Evolutionary conservation across 2,888 invertebrate species (phyloP).

Genomic region (Lithosia quadra): DNA sequence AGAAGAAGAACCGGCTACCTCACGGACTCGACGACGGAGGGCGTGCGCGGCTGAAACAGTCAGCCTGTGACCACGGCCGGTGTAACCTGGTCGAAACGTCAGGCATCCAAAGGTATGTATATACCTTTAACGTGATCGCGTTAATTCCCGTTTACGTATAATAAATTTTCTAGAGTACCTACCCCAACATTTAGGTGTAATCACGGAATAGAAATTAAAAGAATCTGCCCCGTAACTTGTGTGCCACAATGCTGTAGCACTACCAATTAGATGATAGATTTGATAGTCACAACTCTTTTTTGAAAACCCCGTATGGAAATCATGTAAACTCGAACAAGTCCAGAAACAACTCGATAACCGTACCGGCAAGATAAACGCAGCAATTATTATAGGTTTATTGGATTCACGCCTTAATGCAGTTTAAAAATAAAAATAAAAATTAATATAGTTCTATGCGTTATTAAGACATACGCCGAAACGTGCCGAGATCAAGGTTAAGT

Average conservation of each 20-base stretch:
- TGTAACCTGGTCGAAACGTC: too few relatives aligned
- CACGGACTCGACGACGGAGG: too few relatives aligned
- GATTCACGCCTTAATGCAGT: not conserved
- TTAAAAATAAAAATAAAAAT: not conserved
- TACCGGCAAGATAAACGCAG: not conserved
- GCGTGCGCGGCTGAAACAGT: too few relatives aligned
- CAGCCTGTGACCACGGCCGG: too few relatives aligned
- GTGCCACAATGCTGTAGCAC: not conserved
- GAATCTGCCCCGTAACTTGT: not conserved
- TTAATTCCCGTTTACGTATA: too few relatives aligned
- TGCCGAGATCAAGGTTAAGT: constrained; percentile 18
- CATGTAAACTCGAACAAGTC: not conserved
- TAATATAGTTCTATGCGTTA: not conserved
- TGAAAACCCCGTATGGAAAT: not conserved
- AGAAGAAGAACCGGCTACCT: too few relatives aligned
- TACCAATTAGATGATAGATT: too few relatives aligned
- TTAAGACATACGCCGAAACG: constrained; percentile 13
- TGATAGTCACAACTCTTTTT: too few relatives aligned
- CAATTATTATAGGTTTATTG: not conserved
- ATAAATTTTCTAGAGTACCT: too few relatives aligned
- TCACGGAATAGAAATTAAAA: not conserved
- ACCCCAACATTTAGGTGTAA: not conserved
- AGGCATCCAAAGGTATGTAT: too few relatives aligned
- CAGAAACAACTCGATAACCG: not conserved
- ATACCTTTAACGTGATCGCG: too few relatives aligned